Evolutionary conservation across 1,140 invertebrate genomes (phyloP).

Genomic region (Protaetia brevitarsis): DNA sequence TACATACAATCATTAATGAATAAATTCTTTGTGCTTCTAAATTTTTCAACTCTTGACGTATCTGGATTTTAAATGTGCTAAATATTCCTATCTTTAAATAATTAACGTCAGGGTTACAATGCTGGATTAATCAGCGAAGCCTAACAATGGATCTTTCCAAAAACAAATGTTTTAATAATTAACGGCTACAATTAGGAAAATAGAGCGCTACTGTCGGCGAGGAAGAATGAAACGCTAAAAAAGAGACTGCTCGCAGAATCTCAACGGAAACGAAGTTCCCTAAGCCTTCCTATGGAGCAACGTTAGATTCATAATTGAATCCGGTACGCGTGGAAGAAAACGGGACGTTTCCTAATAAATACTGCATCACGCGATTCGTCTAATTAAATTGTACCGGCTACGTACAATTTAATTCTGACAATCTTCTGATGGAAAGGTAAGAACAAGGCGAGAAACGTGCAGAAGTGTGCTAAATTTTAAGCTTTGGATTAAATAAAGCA

Average conservation of each 20-base stretch:
- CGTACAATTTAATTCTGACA: background rate
- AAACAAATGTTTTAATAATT: slow-evolving; percentile 9
- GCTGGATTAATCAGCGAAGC: slow-evolving; percentile 4
- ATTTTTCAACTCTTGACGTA: no score
- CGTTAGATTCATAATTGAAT: background rate
- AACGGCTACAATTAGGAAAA: background rate
- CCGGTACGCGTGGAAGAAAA: background rate
- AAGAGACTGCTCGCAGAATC: background rate
- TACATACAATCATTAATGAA: no score
- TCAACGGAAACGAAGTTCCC: background rate
- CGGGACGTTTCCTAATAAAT: background rate
- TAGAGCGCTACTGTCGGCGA: no score
- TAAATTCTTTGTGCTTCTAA: no score
- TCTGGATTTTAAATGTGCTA: no score
- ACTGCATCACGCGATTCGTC: background rate
- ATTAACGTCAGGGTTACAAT: no score
- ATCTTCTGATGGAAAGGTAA: no score
- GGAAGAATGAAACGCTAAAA: background rate
- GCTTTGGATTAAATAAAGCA: no score
- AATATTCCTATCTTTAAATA: no score
- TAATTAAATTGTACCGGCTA: background rate
- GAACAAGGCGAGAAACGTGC: no score
- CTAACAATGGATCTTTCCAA: background rate
- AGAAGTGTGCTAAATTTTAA: no score
- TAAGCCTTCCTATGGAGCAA: background rate